phyloP scores from a whole-genome alignment of 2,113 vertebrate species.

The Proterorhinus semilunaris region DNA sequence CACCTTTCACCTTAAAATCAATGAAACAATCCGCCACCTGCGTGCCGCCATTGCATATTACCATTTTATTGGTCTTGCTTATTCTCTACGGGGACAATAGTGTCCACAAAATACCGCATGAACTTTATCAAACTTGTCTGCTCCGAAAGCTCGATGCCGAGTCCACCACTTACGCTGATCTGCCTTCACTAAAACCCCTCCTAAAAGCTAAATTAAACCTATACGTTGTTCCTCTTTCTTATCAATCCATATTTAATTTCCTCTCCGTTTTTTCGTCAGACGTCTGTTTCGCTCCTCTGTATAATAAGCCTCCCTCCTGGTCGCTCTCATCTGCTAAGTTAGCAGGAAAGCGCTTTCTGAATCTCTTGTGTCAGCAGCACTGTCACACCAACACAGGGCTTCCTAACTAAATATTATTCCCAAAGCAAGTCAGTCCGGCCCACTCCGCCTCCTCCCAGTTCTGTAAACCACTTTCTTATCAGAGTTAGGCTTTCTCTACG shows the following conservation, averaged over 20 bases:
- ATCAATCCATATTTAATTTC: neutral
- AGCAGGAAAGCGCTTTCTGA: constrained; percentile 61
- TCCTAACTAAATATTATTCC: constrained; percentile 68
- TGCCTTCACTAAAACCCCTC: neutral
- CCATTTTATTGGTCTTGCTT: no score
- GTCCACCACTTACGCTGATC: no score
- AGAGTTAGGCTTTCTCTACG: neutral
- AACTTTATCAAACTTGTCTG: no score
- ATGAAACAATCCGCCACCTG: no score
- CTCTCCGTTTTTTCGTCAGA: neutral
- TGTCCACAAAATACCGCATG: no score
- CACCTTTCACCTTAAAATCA: no score
- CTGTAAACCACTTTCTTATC: constrained; percentile 9
- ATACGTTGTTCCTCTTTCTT: constrained; percentile 1
- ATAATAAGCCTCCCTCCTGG: neutral
- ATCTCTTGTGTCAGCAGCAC: constrained; percentile 65
- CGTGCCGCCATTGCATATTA: no score
- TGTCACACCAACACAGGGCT: constrained; percentile 56
- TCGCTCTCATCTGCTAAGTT: constrained; percentile 58
- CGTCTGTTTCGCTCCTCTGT: neutral
- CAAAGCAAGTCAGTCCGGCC: neutral
- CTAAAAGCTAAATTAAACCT: constrained; percentile 25
- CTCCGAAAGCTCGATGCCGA: no score
- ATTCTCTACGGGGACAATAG: no score
- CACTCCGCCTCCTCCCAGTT: constrained; percentile 1